Base-by-base conservation (phyloP, 2,113 vertebrate genomes). In the Brienomyrus longianalis region DNA sequence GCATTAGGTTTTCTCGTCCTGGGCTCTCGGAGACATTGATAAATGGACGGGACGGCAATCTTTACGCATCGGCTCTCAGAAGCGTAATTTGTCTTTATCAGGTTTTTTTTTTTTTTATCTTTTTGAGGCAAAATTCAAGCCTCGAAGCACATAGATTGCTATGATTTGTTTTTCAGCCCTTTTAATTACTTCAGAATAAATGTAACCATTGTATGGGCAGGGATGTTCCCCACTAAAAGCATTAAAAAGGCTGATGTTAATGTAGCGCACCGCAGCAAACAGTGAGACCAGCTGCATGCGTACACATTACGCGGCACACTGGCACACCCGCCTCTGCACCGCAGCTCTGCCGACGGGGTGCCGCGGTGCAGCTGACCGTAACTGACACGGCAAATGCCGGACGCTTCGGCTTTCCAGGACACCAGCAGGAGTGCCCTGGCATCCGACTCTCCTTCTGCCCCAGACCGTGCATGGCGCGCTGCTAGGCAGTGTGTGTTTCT, bases 1-100 rank as follows among this genome's bases (percentile, higher is more conserved):
- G 50, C 54, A 88, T 88, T 88, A 88, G 54, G 59, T 66, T 88
- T 31, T 45, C 54, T 31, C 35, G 35, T 88, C 87, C 54, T n/a
- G 56, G 87, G 52, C 17, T 31, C 35, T n/a, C 17, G 17, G 43
- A 88, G 56, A 88, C 87, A 66, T 59, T 88, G 87, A 88, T 45
- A 88, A 62, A 88, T 88, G 87, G 66, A n/a, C 54, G 21, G 19
- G 31, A 88, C 39, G 43, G 56, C 21, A 54, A 51, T 39, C 56
- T 39, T 59, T 39, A 88, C 39, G 39, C 17, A 17, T 56, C 39
- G 21, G 54, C 87, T 88, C 87, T 88, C 87, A 27, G 54, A 23
- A 66, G 27, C 52, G 31, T 23, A 59, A 66, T 88, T 66, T 59
- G 54, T 88, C 87, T 88, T 56, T 35, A 43, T 88, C 86, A 88